A percentile compares a stretch with the other conserved stretches of the same genome.
Evolutionary conservation across 2,797 vertebrate species (phyloP).

Genomic region (Podarcis lilfordi): DNA sequence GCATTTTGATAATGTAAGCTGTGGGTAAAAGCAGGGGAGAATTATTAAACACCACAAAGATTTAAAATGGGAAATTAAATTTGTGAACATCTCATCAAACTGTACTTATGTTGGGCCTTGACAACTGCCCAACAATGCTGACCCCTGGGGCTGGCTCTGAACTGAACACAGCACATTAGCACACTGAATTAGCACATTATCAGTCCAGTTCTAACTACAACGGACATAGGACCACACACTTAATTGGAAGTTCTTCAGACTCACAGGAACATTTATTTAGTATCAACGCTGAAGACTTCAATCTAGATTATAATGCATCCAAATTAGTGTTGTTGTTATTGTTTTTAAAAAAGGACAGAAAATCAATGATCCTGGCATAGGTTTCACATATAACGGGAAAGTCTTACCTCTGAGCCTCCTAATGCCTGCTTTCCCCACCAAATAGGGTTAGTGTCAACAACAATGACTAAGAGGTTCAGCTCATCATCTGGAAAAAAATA

Average conservation of each 20-base stretch:
- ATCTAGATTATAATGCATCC: background rate
- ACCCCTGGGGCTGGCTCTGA: too few relatives aligned
- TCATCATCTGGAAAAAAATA: slow-evolving; percentile 87
- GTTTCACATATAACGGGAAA: background rate
- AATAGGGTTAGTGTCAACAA: slow-evolving; percentile 94
- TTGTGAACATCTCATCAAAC: background rate
- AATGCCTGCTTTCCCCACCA: slow-evolving; percentile 96
- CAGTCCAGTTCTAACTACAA: background rate
- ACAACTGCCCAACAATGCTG: background rate
- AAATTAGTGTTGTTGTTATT: background rate
- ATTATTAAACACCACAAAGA: background rate
- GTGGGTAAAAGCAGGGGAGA: background rate
- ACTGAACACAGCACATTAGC: too few relatives aligned
- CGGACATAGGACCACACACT: background rate
- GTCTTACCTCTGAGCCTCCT: slow-evolving; percentile 85
- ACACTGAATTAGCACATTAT: background rate
- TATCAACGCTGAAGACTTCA: background rate
- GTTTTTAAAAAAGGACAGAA: background rate
- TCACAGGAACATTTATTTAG: background rate
- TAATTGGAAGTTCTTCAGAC: background rate
- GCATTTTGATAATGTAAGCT: slow-evolving; percentile 95
- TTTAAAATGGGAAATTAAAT: background rate
- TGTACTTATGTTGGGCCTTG: background rate
- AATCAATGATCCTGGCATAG: too few relatives aligned
- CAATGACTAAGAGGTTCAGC: slow-evolving; percentile 87